Evolutionary conservation across 2,113 vertebrate genomes (phyloP).

Genomic region (Ctenodactylus gundi): DNA sequence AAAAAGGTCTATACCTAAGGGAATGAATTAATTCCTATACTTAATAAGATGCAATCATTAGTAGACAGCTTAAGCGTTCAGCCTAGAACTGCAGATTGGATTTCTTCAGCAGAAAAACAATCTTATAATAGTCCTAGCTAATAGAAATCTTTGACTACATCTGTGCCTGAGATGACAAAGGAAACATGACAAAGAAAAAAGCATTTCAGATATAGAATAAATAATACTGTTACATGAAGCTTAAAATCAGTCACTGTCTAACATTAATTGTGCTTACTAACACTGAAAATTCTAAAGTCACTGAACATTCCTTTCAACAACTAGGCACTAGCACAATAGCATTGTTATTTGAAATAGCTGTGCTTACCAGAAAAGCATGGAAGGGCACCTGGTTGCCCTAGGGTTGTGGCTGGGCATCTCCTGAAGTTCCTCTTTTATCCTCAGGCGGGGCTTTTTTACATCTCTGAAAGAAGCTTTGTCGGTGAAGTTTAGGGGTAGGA

Average conservation of each 20-base stretch:
- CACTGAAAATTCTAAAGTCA: neutral
- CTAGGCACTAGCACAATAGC: neutral
- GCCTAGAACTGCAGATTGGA: neutral
- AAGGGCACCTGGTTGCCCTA: neutral
- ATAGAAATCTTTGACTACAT: neutral
- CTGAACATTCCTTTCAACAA: neutral
- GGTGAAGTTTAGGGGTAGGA: neutral
- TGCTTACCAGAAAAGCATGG: slow-evolving; percentile 36
- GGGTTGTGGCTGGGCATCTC: too few relatives aligned
- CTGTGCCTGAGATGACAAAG: neutral
- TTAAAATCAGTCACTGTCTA: neutral
- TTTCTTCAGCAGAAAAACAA: slow-evolving; percentile 29
- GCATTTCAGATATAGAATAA: neutral
- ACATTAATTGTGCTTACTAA: neutral
- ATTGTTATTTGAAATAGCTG: neutral
- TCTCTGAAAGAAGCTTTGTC: neutral
- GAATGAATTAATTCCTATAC: slow-evolving; percentile 70
- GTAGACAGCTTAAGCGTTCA: slow-evolving; percentile 50
- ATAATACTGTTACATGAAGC: neutral
- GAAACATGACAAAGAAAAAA: neutral
- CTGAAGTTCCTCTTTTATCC: neutral
- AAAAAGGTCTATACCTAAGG: slow-evolving; percentile 55
- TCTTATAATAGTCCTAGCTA: neutral
- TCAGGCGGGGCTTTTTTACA: neutral
- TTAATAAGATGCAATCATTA: slow-evolving; percentile 68